Conservation (phyloP, 1,140 invertebrate genomes). For the Antheraea mylitta region DNA sequence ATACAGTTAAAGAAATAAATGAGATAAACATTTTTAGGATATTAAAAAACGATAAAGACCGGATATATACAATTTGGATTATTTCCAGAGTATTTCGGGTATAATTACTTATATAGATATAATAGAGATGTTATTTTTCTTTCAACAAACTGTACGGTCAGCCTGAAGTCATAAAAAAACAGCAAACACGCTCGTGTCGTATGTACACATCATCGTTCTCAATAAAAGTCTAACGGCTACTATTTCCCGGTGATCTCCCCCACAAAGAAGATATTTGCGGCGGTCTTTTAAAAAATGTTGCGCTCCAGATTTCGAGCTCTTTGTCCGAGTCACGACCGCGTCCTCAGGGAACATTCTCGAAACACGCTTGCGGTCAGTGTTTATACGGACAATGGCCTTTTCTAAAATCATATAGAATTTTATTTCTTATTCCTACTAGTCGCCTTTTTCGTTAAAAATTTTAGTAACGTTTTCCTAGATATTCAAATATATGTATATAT, state of each 20-base stretch:
- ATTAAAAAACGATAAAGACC: no score
- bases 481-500: no score
- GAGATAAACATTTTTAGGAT: no score
- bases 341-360: constrained; percentile 24
- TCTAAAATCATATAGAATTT: constrained; percentile 1
- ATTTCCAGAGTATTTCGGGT: no score
- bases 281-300: constrained; percentile 32
- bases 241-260: constrained; percentile 22
- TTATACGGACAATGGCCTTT: constrained; percentile 8
- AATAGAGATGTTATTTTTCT: not conserved
- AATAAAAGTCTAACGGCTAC: constrained; percentile 21
- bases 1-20: no score
- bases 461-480: no score
- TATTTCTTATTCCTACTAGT: not conserved
- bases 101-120: no score
- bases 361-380: constrained; percentile 27
- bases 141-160: not conserved
- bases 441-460: no score
- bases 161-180: not conserved
- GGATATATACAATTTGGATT: no score
- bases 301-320: constrained; percentile 31
- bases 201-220: constrained; percentile 11
- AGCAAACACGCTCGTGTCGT: not conserved
- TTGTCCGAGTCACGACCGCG: constrained; percentile 34
- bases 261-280: constrained; percentile 34